A percentile compares a stretch with the other conserved stretches of the same genome.
Conservation (phyloP, 2,888 invertebrate genomes). For the Melolontha melolontha region DNA sequence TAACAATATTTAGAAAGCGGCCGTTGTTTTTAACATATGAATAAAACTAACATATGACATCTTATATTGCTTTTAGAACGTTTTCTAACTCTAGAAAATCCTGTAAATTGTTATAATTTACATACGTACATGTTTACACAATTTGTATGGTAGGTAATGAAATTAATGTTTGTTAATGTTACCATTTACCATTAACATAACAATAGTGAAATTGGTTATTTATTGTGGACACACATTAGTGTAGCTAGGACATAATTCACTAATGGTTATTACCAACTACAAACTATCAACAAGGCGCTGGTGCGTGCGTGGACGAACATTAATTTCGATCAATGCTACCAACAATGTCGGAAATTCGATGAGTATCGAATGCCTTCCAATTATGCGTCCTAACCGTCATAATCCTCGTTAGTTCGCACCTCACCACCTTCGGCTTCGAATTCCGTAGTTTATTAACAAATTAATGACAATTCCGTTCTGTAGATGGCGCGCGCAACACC, state of each 20-base stretch:
- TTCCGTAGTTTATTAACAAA: slow-evolving; percentile 38
- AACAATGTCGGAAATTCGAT: slow-evolving; percentile 37
- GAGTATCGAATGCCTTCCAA: slow-evolving; percentile 37
- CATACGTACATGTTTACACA: neutral
- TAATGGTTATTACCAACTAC: slow-evolving; percentile 30
- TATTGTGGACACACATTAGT: slow-evolving; percentile 9
- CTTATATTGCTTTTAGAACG: too few relatives aligned
- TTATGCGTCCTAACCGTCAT: slow-evolving; percentile 36
- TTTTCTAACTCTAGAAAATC: neutral
- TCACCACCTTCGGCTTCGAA: slow-evolving; percentile 34
- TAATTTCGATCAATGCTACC: slow-evolving; percentile 30
- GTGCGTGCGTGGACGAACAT: slow-evolving; percentile 27
- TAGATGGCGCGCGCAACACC: slow-evolving; percentile 33
- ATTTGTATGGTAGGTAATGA: slow-evolving; percentile 4
- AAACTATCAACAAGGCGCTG: slow-evolving; percentile 23
- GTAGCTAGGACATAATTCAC: slow-evolving; percentile 10
- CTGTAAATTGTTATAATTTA: neutral
- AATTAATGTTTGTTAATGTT: slow-evolving; percentile 13
- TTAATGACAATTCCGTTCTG: slow-evolving; percentile 40
- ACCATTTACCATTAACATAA: slow-evolving; percentile 20
- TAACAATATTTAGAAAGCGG: too few relatives aligned
- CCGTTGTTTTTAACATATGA: too few relatives aligned
- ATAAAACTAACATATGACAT: too few relatives aligned
- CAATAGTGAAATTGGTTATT: slow-evolving; percentile 24
- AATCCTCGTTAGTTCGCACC: slow-evolving; percentile 41